Evolutionary conservation across 2,797 vertebrate species (phyloP), one percentile per base, ranked within the genome.

Genomic region (Helarctos malayanus): DNA sequence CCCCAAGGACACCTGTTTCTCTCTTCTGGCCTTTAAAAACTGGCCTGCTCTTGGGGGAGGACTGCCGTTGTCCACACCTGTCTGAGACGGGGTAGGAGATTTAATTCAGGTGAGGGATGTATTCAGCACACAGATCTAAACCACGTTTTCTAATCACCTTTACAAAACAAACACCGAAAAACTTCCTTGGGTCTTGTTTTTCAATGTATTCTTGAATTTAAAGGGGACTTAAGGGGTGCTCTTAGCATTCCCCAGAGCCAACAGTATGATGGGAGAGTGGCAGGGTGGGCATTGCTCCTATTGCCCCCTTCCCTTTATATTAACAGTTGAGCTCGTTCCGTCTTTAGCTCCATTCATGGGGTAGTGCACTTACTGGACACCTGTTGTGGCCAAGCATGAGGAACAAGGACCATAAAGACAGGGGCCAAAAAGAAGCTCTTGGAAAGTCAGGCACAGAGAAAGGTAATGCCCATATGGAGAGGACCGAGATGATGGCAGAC

Each of bases 191-290:
- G 11, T 41, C 84, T 92, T 18, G 38, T 52, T 69, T 68, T 89
- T 59, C 5, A 78, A 54, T 52, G 29, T 3, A 35, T 61, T 69
- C 69, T 78, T 71, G n/a, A 88, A 82, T 29, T 57, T 75, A 49
- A 88, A 88, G 49, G 54, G 73, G 75, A 56, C 1, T 15, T 38
- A 63, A 29, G 21, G 11, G 59, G 12, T 63, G 9, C 12, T 71
- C 86, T 79, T 38, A 71, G 32, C 45, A 56, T 61, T 27, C 35
- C 35, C 32, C 14, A 96, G 80, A 93, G 13, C 25, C 73, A 93
- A 29, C 54, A 56, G 25, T 8, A 25, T 15, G 14, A 79, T 2
- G 27, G 69, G 52, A 89, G 83, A 78, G 2, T 21, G 32, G 59
- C 57, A 16, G 21, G 38, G 16, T 47, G 21, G 47, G 25, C 16